Percentiles rank a stretch among this genome's conserved stretches.
Conservation (phyloP, 2,888 invertebrate species). For the Eupithecia inturbata region DNA sequence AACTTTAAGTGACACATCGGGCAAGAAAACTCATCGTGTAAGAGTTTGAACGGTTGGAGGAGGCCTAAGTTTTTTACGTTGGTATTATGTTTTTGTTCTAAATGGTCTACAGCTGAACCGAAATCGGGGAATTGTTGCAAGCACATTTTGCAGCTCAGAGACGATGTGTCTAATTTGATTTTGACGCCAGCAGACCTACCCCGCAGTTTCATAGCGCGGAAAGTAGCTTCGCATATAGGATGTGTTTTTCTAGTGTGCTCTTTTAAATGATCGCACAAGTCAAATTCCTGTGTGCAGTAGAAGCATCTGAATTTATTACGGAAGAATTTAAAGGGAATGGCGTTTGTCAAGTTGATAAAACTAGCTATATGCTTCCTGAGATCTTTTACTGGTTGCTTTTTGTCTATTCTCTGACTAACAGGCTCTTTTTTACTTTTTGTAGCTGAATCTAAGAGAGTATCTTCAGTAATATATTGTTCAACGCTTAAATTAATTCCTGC, state of each 20-base stretch:
- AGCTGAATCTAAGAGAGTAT: neutral
- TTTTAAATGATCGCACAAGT: slow-evolving; percentile 62
- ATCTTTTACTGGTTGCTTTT: slow-evolving; percentile 40
- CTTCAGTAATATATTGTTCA: neutral
- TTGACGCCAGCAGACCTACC: slow-evolving; percentile 64
- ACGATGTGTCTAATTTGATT: slow-evolving; percentile 65
- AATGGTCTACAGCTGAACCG: slow-evolving; percentile 31
- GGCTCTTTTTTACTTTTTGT: slow-evolving; percentile 46
- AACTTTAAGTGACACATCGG: slow-evolving; percentile 30
- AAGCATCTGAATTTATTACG: slow-evolving; percentile 72
- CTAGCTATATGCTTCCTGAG: slow-evolving; percentile 63
- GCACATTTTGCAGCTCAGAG: slow-evolving; percentile 43
- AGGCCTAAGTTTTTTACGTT: slow-evolving; percentile 16
- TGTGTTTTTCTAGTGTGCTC: slow-evolving; percentile 65
- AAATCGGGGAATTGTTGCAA: slow-evolving; percentile 27
- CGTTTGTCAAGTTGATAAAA: slow-evolving; percentile 70
- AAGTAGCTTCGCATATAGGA: slow-evolving; percentile 64
- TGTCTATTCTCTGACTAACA: slow-evolving; percentile 45
- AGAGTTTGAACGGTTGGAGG: slow-evolving; percentile 32
- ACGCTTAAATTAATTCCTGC: neutral
- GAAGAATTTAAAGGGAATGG: slow-evolving; percentile 71
- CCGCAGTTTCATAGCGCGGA: slow-evolving; percentile 64
- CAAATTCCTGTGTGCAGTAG: slow-evolving; percentile 71
- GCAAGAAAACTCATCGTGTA: slow-evolving; percentile 37
- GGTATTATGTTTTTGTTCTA: slow-evolving; percentile 42